Conservation (phyloP, 2,797 vertebrate genomes). For the Siniperca scherzeri region DNA sequence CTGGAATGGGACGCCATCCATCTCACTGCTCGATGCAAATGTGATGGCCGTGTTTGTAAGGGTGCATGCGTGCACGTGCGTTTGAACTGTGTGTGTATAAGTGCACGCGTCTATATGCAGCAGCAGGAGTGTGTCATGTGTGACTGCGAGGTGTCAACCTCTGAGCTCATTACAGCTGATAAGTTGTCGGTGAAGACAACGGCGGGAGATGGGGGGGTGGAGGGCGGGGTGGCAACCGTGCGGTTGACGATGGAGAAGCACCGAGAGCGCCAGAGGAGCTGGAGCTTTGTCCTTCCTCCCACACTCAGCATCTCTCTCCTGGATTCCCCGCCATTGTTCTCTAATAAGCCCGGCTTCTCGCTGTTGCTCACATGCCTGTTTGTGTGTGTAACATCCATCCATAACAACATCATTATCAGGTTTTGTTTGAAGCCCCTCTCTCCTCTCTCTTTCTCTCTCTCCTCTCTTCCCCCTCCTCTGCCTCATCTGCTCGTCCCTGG, state of each 20-base stretch:
- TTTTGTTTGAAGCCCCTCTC: conserved; percentile 80
- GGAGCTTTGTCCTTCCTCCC: conserved; percentile 73
- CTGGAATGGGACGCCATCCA: conserved; percentile 66
- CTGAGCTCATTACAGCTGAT: conserved; percentile 74
- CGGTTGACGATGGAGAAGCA: conserved; percentile 70
- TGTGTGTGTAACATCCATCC: conserved; percentile 80
- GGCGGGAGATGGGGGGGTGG: not conserved
- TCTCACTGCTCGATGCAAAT: conserved; percentile 50
- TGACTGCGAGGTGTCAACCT: conserved; percentile 56
- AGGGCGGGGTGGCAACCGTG: conserved; percentile 21
- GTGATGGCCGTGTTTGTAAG: not conserved
- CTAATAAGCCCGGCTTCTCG: conserved; percentile 79
- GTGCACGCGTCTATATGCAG: not conserved
- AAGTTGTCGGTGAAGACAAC: conserved; percentile 6
- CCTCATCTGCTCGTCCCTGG: conserved; percentile 80
- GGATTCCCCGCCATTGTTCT: conserved; percentile 78
- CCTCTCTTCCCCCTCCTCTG: conserved; percentile 52
- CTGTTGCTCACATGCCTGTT: conserved; percentile 77
- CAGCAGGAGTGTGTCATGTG: conserved; percentile 26
- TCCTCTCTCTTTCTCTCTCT: conserved; percentile 43
- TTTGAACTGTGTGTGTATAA: not conserved
- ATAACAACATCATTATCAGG: conserved; percentile 86
- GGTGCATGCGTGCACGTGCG: not conserved
- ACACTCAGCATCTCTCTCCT: conserved; percentile 69
- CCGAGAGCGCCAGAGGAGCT: conserved; percentile 47